phyloP scores from a whole-genome alignment of 1,140 invertebrate genomes.

The Nasonia vitripennis region DNA sequence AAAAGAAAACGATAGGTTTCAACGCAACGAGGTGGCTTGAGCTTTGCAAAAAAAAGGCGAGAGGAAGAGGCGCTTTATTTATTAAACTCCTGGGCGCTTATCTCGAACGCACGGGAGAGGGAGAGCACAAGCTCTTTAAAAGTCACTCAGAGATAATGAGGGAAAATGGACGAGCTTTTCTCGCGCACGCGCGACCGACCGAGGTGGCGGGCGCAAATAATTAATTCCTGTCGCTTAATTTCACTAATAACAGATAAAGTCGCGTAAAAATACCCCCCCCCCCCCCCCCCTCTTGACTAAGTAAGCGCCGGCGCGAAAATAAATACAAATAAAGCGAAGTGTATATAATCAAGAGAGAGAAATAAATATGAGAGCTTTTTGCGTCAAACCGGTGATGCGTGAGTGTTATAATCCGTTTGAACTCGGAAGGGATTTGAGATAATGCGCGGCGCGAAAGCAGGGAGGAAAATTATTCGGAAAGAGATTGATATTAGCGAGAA shows the following conservation, averaged over 20 bases:
- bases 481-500: not conserved
- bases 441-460: not conserved
- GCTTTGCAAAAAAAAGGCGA: constrained; percentile 14
- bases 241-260: constrained; percentile 44
- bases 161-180: constrained; percentile 43
- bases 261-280: constrained; percentile 9
- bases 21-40: constrained; percentile 10
- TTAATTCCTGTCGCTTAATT: constrained; percentile 45
- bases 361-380: constrained; percentile 18
- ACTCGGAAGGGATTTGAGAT: not conserved
- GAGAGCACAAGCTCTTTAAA: constrained; percentile 36
- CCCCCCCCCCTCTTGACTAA: not conserved
- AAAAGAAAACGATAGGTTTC: constrained; percentile 35
- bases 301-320: not conserved
- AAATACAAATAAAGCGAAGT: constrained; percentile 31
- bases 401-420: not conserved
- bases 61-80: constrained; percentile 32
- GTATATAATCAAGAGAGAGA: not conserved
- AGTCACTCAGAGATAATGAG: constrained; percentile 51
- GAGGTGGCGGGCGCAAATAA: constrained; percentile 12
- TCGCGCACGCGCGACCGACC: not conserved
- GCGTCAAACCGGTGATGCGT: not conserved
- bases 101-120: constrained; percentile 4
- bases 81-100: constrained; percentile 45
- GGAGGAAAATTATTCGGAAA: not conserved